Evolutionary conservation across 2,113 vertebrate genomes (phyloP), one percentile per base, ranked within the genome.

Genomic region (Silurus glanis): DNA sequence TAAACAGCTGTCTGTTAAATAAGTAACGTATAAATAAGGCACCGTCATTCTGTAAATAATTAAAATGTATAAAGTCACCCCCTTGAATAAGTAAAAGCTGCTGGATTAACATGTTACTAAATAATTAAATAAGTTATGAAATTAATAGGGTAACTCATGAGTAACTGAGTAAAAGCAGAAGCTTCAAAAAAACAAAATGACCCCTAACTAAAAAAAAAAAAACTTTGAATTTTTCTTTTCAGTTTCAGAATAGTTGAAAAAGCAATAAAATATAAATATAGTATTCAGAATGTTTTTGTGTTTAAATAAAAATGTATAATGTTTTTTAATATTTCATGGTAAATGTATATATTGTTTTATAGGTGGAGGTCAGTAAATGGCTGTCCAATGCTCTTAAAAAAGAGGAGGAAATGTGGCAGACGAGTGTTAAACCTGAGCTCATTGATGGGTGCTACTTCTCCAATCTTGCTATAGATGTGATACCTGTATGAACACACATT

Each of bases 381-480:
- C n/a, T 96, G 81, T 85, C 56, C 82, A 94, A 86, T 0, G 95
- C 94, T 55, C 92, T 98, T 87, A 90, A 92, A 28, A 92, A 95
- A 49, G 97, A 98, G 90, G 92, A 94, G 0, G 87, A 94, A 49
- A 90, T 21, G 28, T 98, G 97, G 97, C 88, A 85, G 89, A 89
- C 89, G 53, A 94, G 92, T 12, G 64, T 45, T 12, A 90, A 90
- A n/a, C 97, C 96, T 0, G 94, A 96, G 74, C 91, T 91, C 83
- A 75, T 96, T 2, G 94, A 96, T 6, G 89, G 91, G 0, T 93
- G 88, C 90, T 95, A 92, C 89, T 95, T 96, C 92, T 97, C 95
- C 8, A 95, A 96, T 9, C 93, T 99, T 71, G 94, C 96, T n/a
- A 91, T 97, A 3, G 95, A 97, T 74, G 89, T 96, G 88, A 94